phyloP scores from a whole-genome alignment of 2,113 vertebrate species.

The Lycaon pictus region DNA sequence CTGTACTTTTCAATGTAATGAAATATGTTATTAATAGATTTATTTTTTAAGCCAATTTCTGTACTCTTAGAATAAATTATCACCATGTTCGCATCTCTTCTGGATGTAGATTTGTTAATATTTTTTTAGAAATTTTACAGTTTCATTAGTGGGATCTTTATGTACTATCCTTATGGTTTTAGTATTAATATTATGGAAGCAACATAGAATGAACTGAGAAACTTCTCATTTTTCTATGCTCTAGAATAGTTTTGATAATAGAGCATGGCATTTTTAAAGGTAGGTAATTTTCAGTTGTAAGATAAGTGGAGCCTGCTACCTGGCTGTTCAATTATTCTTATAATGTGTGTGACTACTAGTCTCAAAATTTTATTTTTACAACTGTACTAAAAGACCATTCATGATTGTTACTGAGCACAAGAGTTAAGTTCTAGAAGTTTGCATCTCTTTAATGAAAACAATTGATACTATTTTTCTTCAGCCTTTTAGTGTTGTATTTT shows the following conservation, averaged over 20 bases:
- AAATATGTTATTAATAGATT: not conserved
- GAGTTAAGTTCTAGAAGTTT: constrained; percentile 35
- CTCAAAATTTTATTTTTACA: not conserved
- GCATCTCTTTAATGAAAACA: constrained; percentile 8
- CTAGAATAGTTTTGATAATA: not conserved
- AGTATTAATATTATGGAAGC: not conserved
- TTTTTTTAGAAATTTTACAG: not conserved
- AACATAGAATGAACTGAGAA: not conserved
- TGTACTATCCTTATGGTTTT: not conserved
- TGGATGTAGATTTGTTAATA: not conserved
- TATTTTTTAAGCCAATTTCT: not conserved
- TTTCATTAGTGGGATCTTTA: not conserved
- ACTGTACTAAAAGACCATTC: not conserved
- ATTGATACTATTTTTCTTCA: not conserved
- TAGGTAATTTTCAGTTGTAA: not conserved
- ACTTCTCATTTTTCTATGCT: not conserved
- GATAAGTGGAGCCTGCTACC: not conserved
- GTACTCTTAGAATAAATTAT: not conserved
- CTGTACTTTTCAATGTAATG: constrained; percentile 28
- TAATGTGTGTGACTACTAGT: not conserved
- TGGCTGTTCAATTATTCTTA: not conserved
- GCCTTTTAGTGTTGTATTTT: not conserved
- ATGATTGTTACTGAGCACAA: not conserved
- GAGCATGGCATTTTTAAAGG: not conserved
- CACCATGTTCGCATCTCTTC: not conserved